Base-by-base conservation (phyloP, 2,797 vertebrate genomes). In the Danio tinwini region DNA sequence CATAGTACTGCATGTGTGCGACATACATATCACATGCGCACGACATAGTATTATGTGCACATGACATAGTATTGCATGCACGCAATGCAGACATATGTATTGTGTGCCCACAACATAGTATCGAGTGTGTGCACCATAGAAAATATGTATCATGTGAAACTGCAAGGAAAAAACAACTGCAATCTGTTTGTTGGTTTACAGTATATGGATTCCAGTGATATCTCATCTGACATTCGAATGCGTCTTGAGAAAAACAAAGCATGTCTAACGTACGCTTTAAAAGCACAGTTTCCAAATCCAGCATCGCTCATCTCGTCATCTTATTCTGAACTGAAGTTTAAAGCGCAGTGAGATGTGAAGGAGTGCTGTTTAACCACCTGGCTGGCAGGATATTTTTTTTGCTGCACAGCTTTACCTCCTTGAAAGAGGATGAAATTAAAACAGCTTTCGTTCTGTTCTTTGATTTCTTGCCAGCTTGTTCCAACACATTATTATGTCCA, bases 401-500 rank as follows among this genome's bases (percentile, higher is more conserved):
- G 19, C 52, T 58, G 53, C 42, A 19, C 52, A 67, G 52, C 16
- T 64, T 61, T 77, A 77, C 55, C 17, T 70, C 68, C 74, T 50
- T 82, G 61, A 81, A 68, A 40, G 56, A 74, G 64, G 44, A 58
- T 61, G 56, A 68, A 76, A 72, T 80, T 76, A 76, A 80, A 74
- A 71, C 73, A 52, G 74, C 56, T 70, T 78, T 78, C 56, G 68
- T 78, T 78, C 63, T 62, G 62, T 49, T 52, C 52, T 77, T 55
- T 62, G 79, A 78, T 77, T 53, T 47, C 70, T 70, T 44, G 68
- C 78, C 79, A 84, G 55, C 21, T 53, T 84, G 69, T 76, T 69
- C 76, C 61, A 78, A 64, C 52, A 59, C 62, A 71, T 71, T 70
- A 62, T 62, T 68, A 78, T 74, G 40, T 69, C 53, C 62, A 61